Evolutionary conservation across 2,113 vertebrate genomes (phyloP).

Genomic region (Butorides virescens): DNA sequence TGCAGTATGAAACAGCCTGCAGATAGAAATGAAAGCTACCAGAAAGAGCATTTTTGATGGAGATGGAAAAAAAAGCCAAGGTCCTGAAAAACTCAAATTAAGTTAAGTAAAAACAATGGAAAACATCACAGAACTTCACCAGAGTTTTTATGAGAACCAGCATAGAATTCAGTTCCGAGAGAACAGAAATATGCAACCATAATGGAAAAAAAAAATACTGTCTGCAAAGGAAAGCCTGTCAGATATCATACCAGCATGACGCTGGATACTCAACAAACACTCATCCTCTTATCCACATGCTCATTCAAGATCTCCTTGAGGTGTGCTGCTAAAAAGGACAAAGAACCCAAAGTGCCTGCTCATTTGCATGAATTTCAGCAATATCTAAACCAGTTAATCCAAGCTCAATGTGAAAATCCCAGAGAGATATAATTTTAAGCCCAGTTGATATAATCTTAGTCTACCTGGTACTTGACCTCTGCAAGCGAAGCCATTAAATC

Average conservation of each 20-base stretch:
- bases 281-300: background rate
- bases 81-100: background rate
- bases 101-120: background rate
- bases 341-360: background rate
- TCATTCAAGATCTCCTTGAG: background rate
- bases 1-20: background rate
- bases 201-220: background rate
- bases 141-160: fast-evolving
- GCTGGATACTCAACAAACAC: background rate
- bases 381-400: background rate
- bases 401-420: background rate
- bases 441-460: background rate
- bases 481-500: background rate
- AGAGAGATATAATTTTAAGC: fast-evolving
- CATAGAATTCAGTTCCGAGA: background rate
- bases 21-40: background rate
- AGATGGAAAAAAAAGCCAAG: background rate
- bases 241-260: background rate
- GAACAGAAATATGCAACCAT: background rate
- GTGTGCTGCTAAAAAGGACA: background rate
- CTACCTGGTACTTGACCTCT: background rate
- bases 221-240: background rate
- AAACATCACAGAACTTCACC: background rate
- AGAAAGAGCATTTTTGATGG: background rate
- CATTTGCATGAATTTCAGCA: background rate